phyloP scores from a whole-genome alignment of 2,797 vertebrate genomes.

The Channallabes apus region DNA sequence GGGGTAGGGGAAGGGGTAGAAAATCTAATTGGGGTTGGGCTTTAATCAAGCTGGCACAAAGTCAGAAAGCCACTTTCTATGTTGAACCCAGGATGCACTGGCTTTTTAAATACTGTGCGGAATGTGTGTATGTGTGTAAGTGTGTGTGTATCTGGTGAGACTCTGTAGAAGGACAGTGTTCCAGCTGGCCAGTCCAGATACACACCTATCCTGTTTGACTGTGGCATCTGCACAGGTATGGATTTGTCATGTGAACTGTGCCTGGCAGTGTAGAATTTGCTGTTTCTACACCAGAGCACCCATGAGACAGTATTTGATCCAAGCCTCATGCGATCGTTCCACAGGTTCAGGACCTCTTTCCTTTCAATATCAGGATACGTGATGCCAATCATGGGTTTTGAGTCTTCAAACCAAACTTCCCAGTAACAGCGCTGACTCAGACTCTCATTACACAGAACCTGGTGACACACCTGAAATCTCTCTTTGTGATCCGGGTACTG shows the following conservation, averaged over 20 bases:
- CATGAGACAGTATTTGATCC: not conserved
- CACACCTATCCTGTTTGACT: slow-evolving; percentile 19
- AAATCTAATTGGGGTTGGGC: too few species aligned
- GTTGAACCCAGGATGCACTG: not conserved
- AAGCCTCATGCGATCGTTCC: not conserved
- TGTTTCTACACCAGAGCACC: not conserved
- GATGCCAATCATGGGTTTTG: not conserved
- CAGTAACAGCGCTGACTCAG: slow-evolving; percentile 19
- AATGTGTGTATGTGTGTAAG: slow-evolving; percentile 45
- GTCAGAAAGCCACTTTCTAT: not conserved
- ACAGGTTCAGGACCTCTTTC: too few species aligned
- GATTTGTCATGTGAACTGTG: not conserved
- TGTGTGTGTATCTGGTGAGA: not conserved
- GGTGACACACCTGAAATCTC: not conserved
- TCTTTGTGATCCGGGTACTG: slow-evolving; percentile 14
- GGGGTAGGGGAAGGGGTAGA: too few species aligned
- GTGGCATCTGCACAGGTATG: too few species aligned
- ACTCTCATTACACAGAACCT: slow-evolving; percentile 22
- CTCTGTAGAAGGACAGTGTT: slow-evolving; percentile 36
- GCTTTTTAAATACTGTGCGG: not conserved
- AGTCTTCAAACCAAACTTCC: not conserved
- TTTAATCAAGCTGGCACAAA: slow-evolving; percentile 9
- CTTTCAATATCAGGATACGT: not conserved
- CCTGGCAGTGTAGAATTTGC: too few species aligned
- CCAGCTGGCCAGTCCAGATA: slow-evolving; percentile 46